Conservation (phyloP, 2,113 vertebrate species). For the Acanthochromis polyacanthus region DNA sequence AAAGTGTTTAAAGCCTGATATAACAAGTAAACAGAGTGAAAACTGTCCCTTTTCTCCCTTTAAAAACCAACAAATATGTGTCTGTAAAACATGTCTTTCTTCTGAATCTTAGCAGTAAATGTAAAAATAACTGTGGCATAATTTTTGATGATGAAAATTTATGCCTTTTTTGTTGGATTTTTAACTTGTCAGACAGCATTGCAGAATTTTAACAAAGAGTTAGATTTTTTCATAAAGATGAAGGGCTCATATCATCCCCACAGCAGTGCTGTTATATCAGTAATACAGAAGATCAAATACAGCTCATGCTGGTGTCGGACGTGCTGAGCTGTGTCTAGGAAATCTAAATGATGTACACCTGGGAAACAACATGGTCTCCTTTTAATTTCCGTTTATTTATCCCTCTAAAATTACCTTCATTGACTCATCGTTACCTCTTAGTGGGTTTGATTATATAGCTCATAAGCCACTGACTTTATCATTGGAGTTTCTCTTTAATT, state of each 20-base stretch:
- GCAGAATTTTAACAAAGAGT: background rate
- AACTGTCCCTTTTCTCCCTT: background rate
- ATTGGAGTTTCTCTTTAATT: constrained; percentile 1
- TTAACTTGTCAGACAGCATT: background rate
- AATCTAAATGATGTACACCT: constrained; percentile 1
- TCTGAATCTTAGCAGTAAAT: background rate
- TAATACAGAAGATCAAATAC: constrained; percentile 32
- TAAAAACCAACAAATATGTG: background rate
- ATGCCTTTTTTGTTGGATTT: background rate
- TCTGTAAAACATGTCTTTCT: background rate
- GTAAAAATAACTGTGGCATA: background rate
- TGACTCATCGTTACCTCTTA: background rate
- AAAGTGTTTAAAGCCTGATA: constrained; percentile 14
- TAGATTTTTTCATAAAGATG: background rate
- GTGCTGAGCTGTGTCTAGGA: constrained; percentile 14
- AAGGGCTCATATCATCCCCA: background rate
- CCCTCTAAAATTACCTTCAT: background rate
- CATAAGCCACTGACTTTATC: background rate
- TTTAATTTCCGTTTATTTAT: constrained; percentile 26
- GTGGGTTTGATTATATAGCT: background rate
- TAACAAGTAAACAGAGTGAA: constrained; percentile 7
- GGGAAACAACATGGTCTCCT: constrained; percentile 16
- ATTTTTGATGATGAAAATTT: background rate
- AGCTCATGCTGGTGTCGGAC: background rate
- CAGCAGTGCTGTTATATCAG: constrained; percentile 11